phyloP scores from a whole-genome alignment of 2,888 invertebrate species.

The Plemyria rubiginata region DNA sequence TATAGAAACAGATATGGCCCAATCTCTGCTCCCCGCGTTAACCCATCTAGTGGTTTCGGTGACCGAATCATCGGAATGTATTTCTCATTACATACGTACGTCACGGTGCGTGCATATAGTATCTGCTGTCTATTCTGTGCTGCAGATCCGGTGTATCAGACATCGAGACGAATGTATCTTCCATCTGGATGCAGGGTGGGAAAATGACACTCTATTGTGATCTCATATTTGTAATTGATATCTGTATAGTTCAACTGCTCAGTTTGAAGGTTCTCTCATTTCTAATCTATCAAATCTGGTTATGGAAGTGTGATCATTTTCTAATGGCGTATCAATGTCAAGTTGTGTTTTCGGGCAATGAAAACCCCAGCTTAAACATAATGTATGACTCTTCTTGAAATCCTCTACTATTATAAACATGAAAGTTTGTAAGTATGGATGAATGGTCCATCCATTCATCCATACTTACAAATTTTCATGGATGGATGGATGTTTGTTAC shows the following conservation, averaged over 20 bases:
- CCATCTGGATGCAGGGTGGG: constrained; percentile 34
- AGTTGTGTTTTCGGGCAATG: no score
- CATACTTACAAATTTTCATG: no score
- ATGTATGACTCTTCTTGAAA: no score
- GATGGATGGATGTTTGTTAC: no score
- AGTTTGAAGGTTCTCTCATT: not conserved
- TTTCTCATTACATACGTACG: constrained; percentile 47
- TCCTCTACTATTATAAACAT: no score
- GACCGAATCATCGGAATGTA: constrained; percentile 39
- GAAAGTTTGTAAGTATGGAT: no score
- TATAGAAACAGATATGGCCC: constrained; percentile 26
- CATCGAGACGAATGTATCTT: constrained; percentile 27
- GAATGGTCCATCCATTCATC: no score
- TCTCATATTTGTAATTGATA: constrained; percentile 16
- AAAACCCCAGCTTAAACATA: no score
- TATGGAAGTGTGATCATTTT: not conserved
- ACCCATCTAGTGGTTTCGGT: constrained; percentile 33
- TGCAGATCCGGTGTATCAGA: constrained; percentile 30
- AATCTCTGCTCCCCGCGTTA: constrained; percentile 34
- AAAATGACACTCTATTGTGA: constrained; percentile 27
- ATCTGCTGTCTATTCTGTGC: constrained; percentile 17
- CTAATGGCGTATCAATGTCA: no score
- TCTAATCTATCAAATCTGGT: not conserved
- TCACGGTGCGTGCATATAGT: constrained; percentile 41
- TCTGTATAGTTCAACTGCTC: not conserved